Evolutionary conservation across 2,888 invertebrate genomes (phyloP).

Genomic region (Boloria selene): DNA sequence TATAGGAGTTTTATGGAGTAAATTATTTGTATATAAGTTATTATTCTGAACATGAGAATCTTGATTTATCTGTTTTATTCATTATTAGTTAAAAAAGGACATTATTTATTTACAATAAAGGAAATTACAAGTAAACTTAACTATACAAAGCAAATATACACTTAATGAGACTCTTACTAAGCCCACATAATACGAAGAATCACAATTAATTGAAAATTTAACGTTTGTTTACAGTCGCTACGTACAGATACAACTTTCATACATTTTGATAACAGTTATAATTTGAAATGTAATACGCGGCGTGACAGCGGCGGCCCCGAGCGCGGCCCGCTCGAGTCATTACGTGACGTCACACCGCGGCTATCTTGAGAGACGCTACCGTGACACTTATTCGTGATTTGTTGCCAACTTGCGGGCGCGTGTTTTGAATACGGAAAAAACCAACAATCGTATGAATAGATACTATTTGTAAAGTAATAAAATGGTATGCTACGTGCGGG

Average conservation of each 20-base stretch:
- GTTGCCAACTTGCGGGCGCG: conserved; percentile 8
- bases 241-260: not conserved
- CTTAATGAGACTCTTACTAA: too few relatives aligned
- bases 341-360: conserved; percentile 15
- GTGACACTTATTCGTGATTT: conserved; percentile 20
- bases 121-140: too few relatives aligned
- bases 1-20: too few relatives aligned
- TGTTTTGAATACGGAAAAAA: conserved; percentile 1
- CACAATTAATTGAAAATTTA: too few relatives aligned
- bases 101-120: too few relatives aligned
- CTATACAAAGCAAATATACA: too few relatives aligned
- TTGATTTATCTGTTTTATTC: too few relatives aligned
- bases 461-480: not conserved
- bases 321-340: not conserved
- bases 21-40: too few relatives aligned
- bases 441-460: not conserved
- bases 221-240: too few relatives aligned
- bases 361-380: conserved; percentile 10
- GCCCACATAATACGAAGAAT: too few relatives aligned
- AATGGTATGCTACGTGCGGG: not conserved
- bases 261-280: not conserved
- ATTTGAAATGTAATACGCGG: not conserved
- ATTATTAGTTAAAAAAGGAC: too few relatives aligned
- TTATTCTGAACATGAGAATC: too few relatives aligned
- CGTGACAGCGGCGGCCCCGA: not conserved